These are phyloP conservation scores for Petrocephalus sullivani DNA, from an alignment of 2,797 vertebrate genomes.

Conservation along the genomic window DNA sequence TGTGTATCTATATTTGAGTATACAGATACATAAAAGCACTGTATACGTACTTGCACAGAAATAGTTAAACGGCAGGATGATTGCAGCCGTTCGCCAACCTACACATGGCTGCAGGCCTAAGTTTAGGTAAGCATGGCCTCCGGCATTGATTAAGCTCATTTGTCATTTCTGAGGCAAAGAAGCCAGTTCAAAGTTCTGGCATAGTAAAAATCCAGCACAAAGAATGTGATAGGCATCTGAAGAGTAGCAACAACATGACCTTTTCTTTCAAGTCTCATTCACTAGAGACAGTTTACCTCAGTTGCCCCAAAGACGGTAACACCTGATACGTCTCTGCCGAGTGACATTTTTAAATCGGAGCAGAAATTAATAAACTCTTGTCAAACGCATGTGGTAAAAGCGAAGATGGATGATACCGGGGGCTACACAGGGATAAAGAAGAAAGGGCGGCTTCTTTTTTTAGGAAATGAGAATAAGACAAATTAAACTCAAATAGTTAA, in stretches of 20 bases:
- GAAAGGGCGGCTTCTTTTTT: conserved; percentile 34
- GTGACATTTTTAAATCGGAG: conserved; percentile 39
- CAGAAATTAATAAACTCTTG: conserved; percentile 52
- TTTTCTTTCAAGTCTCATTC: conserved; percentile 29
- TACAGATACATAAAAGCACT: background rate
- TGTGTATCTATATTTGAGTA: background rate
- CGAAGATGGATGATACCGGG: conserved; percentile 40
- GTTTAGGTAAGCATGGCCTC: conserved; percentile 35
- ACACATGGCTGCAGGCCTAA: conserved; percentile 28
- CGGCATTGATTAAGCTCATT: conserved; percentile 33
- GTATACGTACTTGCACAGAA: background rate
- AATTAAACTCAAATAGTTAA: conserved; percentile 36
- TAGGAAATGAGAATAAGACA: conserved; percentile 9
- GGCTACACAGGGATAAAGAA: conserved; percentile 41
- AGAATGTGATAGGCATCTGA: conserved; percentile 38
- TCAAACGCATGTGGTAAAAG: conserved; percentile 33
- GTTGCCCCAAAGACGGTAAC: conserved; percentile 36
- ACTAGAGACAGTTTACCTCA: conserved; percentile 46
- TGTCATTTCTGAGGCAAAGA: conserved; percentile 28
- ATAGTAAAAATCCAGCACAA: conserved; percentile 34
- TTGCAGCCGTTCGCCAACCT: background rate
- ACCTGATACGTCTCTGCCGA: conserved; percentile 37
- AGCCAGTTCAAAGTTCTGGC: conserved; percentile 36
- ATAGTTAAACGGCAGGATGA: conserved; percentile 2
- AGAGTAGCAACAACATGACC: conserved; percentile 31